phyloP scores from a whole-genome alignment of 2,113 vertebrate genomes.

The Cygnus atratus region DNA sequence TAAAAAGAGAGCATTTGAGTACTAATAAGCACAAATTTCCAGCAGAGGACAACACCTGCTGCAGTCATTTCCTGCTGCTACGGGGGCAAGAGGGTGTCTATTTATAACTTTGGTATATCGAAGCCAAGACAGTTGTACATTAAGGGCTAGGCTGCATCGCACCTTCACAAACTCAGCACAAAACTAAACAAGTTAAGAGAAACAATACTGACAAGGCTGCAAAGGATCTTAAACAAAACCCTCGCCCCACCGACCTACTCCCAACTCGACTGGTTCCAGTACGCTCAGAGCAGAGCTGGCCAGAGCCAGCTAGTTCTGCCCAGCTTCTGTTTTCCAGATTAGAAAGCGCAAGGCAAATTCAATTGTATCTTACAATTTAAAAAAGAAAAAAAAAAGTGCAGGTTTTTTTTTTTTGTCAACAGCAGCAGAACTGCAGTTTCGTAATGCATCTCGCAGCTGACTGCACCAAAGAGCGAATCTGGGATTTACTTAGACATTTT shows the following conservation, averaged over 20 bases:
- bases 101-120: slow-evolving; percentile 10
- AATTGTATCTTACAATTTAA: not conserved
- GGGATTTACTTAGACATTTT: not conserved
- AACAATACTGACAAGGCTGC: not conserved
- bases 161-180: not conserved
- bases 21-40: not conserved
- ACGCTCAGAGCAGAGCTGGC: not conserved
- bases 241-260: not conserved
- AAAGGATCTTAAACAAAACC: not conserved
- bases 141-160: not conserved
- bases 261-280: not conserved
- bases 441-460: not conserved
- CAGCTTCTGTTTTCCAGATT: slow-evolving; percentile 27
- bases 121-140: slow-evolving; percentile 13
- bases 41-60: slow-evolving; percentile 52
- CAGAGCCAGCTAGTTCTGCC: not conserved
- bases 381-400: not conserved
- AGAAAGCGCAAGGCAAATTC: slow-evolving; percentile 20
- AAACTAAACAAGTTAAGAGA: not conserved
- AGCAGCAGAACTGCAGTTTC: not conserved
- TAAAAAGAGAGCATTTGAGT: not conserved
- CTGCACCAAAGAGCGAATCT: not conserved
- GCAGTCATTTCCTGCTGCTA: slow-evolving; percentile 42
- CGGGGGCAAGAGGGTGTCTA: not conserved
- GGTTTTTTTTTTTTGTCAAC: not conserved